Percentiles rank a stretch among this genome's conserved stretches.
Evolutionary conservation across 92 coral and sea anemone species (phyloP).

Genomic region (Phenganax subtilis): DNA sequence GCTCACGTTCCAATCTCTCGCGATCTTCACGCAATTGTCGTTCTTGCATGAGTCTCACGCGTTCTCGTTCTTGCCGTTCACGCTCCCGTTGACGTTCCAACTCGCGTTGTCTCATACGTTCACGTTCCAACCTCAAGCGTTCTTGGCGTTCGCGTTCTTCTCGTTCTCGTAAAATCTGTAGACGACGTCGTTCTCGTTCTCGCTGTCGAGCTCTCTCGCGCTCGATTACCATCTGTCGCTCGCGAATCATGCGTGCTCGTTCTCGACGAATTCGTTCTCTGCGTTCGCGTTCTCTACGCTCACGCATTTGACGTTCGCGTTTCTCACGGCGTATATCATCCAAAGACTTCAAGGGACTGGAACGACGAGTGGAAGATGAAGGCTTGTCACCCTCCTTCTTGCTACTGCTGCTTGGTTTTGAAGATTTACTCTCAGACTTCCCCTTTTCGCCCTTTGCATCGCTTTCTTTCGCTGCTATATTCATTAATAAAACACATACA

Average conservation of each 20-base stretch:
- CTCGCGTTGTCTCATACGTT: slow-evolving; percentile 79
- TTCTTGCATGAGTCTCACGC: slow-evolving; percentile 74
- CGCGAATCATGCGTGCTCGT: slow-evolving; percentile 93
- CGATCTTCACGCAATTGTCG: slow-evolving; percentile 85
- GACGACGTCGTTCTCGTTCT: slow-evolving; percentile 88
- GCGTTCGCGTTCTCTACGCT: slow-evolving; percentile 86
- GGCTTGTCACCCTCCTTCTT: slow-evolving; percentile 55
- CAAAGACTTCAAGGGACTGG: slow-evolving; percentile 61
- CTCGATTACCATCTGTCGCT: slow-evolving; percentile 73
- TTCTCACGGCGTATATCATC: slow-evolving; percentile 88
- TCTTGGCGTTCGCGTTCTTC: slow-evolving; percentile 89
- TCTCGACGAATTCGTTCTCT: slow-evolving; percentile 82
- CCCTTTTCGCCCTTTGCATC: slow-evolving; percentile 39
- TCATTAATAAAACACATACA: slow-evolving; percentile 34
- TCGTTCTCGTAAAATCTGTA: slow-evolving; percentile 75
- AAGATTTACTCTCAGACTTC: slow-evolving; percentile 25
- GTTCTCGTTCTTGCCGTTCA: slow-evolving; percentile 52
- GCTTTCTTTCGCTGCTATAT: slow-evolving; percentile 39
- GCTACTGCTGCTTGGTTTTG: slow-evolving; percentile 27
- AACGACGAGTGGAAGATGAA: slow-evolving; percentile 54
- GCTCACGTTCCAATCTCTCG: slow-evolving; percentile 75
- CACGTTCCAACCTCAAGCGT: slow-evolving; percentile 81
- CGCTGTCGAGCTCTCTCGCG: slow-evolving; percentile 88
- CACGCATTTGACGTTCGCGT: slow-evolving; percentile 80
- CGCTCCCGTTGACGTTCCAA: slow-evolving; percentile 80